These are phyloP conservation scores for Microtus oregoni DNA, from an alignment of 2,113 vertebrate genomes.

Conservation along the genomic window DNA sequence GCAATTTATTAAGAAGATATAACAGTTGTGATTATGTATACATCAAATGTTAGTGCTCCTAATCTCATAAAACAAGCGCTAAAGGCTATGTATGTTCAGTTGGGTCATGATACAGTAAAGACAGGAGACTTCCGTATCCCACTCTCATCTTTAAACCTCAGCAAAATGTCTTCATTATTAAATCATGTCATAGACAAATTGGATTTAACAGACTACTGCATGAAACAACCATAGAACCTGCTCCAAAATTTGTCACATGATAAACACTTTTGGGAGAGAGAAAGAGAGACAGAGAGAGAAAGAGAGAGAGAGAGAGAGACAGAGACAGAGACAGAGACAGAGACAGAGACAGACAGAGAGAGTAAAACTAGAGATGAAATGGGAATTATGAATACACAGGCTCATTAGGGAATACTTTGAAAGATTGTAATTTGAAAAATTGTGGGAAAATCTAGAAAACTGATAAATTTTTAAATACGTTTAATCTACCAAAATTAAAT, in stretches of 20 bases:
- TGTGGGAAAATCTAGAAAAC: background rate
- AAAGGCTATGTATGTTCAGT: background rate
- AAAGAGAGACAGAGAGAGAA: background rate
- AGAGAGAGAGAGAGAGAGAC: background rate
- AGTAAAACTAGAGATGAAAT: background rate
- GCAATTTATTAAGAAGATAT: background rate
- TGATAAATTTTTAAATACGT: background rate
- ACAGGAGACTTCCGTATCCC: no score
- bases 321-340: background rate
- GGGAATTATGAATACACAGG: background rate
- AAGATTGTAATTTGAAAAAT: background rate
- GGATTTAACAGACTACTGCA: background rate
- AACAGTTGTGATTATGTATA: background rate
- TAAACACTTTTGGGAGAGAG: background rate
- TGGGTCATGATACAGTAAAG: background rate
- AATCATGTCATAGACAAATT: background rate
- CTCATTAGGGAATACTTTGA: background rate
- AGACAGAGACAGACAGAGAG: background rate
- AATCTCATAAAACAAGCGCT: background rate
- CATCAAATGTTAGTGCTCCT: background rate
- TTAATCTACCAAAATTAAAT: background rate
- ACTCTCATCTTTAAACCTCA: background rate
- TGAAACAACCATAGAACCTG: background rate
- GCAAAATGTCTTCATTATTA: background rate
- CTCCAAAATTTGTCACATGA: background rate